These are phyloP conservation scores for Chironex yamaguchii DNA, from an alignment of 30 jellyfish, hydroid and myxozoan genomes.

Conservation along the genomic window DNA sequence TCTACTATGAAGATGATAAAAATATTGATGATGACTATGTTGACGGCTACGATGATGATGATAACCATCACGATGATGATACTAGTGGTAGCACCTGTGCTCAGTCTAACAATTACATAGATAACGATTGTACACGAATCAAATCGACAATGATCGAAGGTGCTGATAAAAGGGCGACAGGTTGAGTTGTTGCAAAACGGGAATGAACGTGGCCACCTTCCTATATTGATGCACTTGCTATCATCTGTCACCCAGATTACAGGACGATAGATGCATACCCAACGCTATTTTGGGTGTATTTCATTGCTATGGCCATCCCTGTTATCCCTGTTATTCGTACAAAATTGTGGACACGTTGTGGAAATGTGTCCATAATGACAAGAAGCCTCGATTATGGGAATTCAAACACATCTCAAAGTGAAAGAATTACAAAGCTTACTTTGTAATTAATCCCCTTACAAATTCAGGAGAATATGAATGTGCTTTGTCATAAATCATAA, in stretches of 20 bases:
- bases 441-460: too few species aligned
- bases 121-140: neutral
- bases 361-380: too few species aligned
- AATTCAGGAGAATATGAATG: too few species aligned
- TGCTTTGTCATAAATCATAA: too few species aligned
- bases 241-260: constrained; percentile 9
- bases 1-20: too few species aligned
- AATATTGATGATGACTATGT: too few species aligned
- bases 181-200: neutral
- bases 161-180: neutral
- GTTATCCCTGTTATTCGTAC: too few species aligned
- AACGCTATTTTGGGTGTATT: neutral
- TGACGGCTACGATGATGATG: neutral
- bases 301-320: constrained; percentile 38
- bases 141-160: neutral
- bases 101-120: neutral
- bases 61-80: neutral
- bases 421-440: too few species aligned
- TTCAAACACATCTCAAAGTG: too few species aligned
- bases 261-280: constrained; percentile 35
- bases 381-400: too few species aligned
- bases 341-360: too few species aligned
- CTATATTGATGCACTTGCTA: neutral
- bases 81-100: neutral
- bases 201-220: constrained; percentile 11